Evolutionary conservation across 2,888 invertebrate species (phyloP).

Genomic region (Smittia aterrima): DNA sequence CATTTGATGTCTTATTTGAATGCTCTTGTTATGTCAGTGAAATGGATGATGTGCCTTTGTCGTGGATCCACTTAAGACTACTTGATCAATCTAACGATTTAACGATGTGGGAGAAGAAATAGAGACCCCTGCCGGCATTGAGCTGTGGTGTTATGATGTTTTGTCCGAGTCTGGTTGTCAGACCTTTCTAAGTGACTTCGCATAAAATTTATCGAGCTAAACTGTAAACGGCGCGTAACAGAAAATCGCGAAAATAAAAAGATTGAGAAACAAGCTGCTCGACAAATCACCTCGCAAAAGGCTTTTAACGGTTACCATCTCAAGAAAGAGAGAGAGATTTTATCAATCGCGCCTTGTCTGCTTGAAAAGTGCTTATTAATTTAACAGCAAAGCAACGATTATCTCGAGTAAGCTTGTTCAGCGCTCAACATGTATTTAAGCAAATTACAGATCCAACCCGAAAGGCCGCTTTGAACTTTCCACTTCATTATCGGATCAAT

Average conservation of each 20-base stretch:
- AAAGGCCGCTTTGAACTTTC: no score
- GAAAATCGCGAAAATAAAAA: no score
- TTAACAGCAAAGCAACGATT: slow-evolving; percentile 13
- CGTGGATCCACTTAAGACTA: no score
- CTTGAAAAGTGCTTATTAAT: slow-evolving; percentile 33
- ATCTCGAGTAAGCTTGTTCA: background rate
- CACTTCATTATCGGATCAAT: background rate
- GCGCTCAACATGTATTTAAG: background rate
- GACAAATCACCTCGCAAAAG: slow-evolving; percentile 23
- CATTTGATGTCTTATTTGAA: background rate
- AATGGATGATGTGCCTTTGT: slow-evolving; percentile 11
- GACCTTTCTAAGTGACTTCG: no score
- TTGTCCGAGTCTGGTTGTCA: no score
- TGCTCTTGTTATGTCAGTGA: background rate
- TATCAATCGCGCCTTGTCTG: background rate
- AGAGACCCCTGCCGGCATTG: no score
- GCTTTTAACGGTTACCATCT: background rate
- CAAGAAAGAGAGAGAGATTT: background rate
- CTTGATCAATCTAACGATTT: no score
- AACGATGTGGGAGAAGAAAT: no score
- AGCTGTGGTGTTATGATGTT: no score
- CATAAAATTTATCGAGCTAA: no score
- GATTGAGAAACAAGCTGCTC: background rate
- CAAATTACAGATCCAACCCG: background rate
- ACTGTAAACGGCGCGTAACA: no score